Evolutionary conservation across 64 coral and sea anemone genomes (phyloP), one percentile per base, ranked within the genome.

Genomic region (Actinia tenebrosa): DNA sequence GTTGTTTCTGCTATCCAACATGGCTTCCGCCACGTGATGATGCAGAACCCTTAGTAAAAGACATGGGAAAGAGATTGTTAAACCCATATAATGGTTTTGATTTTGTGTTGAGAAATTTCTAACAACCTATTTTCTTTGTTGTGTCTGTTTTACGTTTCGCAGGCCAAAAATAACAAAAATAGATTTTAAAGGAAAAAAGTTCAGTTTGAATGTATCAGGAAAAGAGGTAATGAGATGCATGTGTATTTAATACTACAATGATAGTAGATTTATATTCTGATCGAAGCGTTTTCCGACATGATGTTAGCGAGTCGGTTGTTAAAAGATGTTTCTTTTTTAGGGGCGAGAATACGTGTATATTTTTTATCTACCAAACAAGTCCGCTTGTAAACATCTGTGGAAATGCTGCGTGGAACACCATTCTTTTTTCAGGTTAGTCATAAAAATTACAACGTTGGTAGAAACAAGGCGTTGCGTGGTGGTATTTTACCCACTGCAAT

Each of bases 321-420:
- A 75, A 37, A 30, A 13, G 25, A 1, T 75, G 54, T 78, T 53
- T 7, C 7, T 87, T 64, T 86, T 87, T 53, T 63, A 98, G 96
- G 86, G 91, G 23, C 87, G 86, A 44, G 96, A 98, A 46, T 92
- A 92, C n/a, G 92, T 87, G 1, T 98, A 95, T 54, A 86, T 92
- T 19, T 98, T 98, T 78, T 92, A 95, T 44, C 86, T 98, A 44
- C 86, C 88, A 17, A 92, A 84, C 77, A 98, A 95, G 64, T 90
- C 96, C 20, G 93, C 96, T 2, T 98, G 96, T 78, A 98, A 98
- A 89, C 96, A 98, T 88, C 81, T 98, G 19, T 98, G 96, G 96
- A 98, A 95, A 62, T 95, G 93, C 77, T 98, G 96, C 83, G 46
- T 98, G 25, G 96, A 98, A 52, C 96, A 98, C 64, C 96, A 98